Conservation (phyloP, 2,888 invertebrate genomes). For the Melanophora roralis region DNA sequence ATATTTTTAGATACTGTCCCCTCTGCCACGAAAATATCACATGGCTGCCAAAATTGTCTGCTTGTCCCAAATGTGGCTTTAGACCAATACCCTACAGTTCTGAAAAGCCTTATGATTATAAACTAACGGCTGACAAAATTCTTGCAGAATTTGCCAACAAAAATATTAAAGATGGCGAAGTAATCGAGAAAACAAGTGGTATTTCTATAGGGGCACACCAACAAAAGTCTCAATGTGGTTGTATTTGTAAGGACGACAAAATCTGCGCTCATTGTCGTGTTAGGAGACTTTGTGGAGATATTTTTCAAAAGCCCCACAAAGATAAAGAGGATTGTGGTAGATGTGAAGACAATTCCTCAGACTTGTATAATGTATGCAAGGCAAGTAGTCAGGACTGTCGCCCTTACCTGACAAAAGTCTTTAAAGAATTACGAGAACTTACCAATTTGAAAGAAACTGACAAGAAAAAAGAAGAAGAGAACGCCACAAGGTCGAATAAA, state of each 20-base stretch:
- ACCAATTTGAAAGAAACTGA: constrained; percentile 69
- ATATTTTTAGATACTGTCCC: constrained; percentile 67
- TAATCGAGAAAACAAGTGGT: constrained; percentile 10
- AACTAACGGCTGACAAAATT: constrained; percentile 71
- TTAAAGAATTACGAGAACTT: constrained; percentile 71
- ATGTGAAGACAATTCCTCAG: constrained; percentile 57
- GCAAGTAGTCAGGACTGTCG: constrained; percentile 67
- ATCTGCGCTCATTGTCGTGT: constrained; percentile 71
- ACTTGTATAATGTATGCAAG: constrained; percentile 65
- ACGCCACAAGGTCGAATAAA: constrained; percentile 8
- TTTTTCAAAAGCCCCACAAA: constrained; percentile 58
- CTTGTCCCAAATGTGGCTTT: constrained; percentile 74
- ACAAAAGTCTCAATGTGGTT: constrained; percentile 62
- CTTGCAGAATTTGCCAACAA: constrained; percentile 66
- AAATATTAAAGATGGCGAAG: background rate
- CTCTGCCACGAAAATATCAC: constrained; percentile 72
- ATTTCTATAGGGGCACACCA: background rate
- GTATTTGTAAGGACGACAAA: constrained; percentile 65
- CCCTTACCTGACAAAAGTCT: constrained; percentile 71
- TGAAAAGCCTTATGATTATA: constrained; percentile 69
- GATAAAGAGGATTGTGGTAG: constrained; percentile 57
- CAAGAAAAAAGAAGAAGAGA: constrained; percentile 49
- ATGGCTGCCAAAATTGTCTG: constrained; percentile 76
- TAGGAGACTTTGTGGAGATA: constrained; percentile 68
- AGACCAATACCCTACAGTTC: constrained; percentile 65